Conservation (phyloP, 2,113 vertebrate species). For the Oceanites oceanicus region DNA sequence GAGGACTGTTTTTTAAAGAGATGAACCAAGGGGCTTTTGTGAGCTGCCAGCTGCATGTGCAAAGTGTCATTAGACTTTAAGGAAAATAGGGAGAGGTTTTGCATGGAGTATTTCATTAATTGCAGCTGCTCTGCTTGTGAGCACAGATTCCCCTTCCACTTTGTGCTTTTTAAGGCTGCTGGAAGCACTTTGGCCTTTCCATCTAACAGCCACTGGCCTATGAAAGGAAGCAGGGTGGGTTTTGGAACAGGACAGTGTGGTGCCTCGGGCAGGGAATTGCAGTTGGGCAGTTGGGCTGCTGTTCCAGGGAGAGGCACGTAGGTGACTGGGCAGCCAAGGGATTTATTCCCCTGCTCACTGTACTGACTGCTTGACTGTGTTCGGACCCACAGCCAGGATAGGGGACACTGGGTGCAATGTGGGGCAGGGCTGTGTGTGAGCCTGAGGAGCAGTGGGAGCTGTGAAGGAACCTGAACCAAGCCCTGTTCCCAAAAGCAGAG, state of each 20-base stretch:
- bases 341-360: background rate
- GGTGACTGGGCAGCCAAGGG: background rate
- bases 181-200: background rate
- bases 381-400: background rate
- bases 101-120: slow-evolving; percentile 8
- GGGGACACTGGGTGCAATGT: background rate
- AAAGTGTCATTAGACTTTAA: slow-evolving; percentile 32
- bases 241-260: background rate
- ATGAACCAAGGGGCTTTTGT: slow-evolving; percentile 30
- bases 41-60: slow-evolving; percentile 46
- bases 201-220: background rate
- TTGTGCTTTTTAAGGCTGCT: background rate
- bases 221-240: background rate
- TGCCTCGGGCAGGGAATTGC: background rate
- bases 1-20: background rate
- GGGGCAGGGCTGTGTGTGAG: background rate
- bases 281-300: background rate
- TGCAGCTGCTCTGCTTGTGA: slow-evolving; percentile 23
- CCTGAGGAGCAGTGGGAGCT: background rate
- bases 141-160: background rate
- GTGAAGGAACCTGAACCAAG: background rate
- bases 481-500: background rate
- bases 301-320: background rate
- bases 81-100: slow-evolving; percentile 7
- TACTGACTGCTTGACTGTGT: background rate